Conservation (phyloP, 2,888 invertebrate species). For the Platycheirus albimanus region DNA sequence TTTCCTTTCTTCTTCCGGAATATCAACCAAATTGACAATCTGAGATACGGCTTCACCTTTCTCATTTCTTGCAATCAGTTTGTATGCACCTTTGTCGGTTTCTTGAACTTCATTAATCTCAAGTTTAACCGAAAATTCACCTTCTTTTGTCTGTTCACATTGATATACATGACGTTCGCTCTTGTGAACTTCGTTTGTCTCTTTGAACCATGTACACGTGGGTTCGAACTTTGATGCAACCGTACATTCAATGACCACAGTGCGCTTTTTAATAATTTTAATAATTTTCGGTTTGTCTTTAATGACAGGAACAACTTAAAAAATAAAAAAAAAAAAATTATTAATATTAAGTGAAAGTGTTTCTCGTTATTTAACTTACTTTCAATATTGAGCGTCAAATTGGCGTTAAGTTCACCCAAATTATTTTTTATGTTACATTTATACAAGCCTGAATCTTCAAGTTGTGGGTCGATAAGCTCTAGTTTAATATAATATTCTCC, state of each 20-base stretch:
- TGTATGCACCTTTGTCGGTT: slow-evolving; percentile 93
- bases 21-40: slow-evolving; percentile 92
- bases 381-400: slow-evolving; percentile 98
- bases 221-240: slow-evolving; percentile 97
- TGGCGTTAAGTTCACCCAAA: slow-evolving; percentile 98
- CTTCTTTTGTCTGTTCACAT: slow-evolving; percentile 84
- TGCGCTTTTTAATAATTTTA: slow-evolving; percentile 95
- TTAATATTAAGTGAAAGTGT: too few species aligned
- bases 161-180: slow-evolving; percentile 82
- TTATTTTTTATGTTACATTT: slow-evolving; percentile 98
- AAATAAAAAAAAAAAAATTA: slow-evolving; percentile 63
- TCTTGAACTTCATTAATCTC: slow-evolving; percentile 93
- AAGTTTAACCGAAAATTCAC: slow-evolving; percentile 94
- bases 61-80: slow-evolving; percentile 94
- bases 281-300: slow-evolving; percentile 96
- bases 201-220: slow-evolving; percentile 96
- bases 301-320: slow-evolving; percentile 96
- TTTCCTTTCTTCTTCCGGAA: slow-evolving; percentile 90
- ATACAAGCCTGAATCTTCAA: slow-evolving; percentile 98
- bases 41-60: slow-evolving; percentile 96
- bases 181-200: slow-evolving; percentile 89
- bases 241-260: slow-evolving; percentile 96
- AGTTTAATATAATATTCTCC: slow-evolving; percentile 94
- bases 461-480: slow-evolving; percentile 94
- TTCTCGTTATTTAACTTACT: too few species aligned